A percentile compares a stretch with the other conserved stretches of the same genome.
These are phyloP conservation scores for Halcyon chelicuti DNA, from an alignment of 2,797 vertebrate species.

Conservation along the genomic window DNA sequence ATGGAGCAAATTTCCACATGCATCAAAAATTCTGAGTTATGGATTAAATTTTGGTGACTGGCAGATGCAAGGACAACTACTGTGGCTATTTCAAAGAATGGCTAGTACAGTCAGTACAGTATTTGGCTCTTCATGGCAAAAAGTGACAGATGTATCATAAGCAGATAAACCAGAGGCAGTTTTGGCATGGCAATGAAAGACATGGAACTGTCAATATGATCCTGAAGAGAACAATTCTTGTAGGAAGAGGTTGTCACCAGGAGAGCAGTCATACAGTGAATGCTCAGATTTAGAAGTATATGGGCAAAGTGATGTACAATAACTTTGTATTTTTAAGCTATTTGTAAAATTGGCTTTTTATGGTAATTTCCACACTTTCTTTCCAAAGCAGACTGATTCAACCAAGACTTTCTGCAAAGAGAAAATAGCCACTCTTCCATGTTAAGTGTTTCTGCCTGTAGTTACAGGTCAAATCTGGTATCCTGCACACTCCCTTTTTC, in stretches of 20 bases:
- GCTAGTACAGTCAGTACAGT: background rate
- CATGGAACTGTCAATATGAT: background rate
- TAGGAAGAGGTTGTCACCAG: background rate
- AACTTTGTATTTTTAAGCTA: background rate
- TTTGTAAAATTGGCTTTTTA: background rate
- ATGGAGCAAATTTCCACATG: background rate
- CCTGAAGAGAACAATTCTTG: background rate
- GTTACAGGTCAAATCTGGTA: conserved; percentile 11
- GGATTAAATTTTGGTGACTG: background rate
- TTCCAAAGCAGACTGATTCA: background rate
- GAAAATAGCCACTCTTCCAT: background rate
- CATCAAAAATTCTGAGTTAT: background rate
- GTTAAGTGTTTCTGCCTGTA: background rate
- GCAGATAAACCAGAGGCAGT: background rate
- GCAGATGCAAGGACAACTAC: background rate
- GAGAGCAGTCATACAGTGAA: background rate
- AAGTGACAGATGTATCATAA: background rate
- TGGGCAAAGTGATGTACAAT: background rate
- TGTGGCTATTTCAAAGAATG: background rate
- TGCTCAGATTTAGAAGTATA: background rate
- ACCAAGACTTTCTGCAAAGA: background rate
- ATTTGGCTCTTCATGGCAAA: background rate
- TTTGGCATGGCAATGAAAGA: background rate
- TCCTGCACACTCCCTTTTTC: conserved; percentile 21
- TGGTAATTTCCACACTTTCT: background rate